phyloP scores from a whole-genome alignment of 1,140 invertebrate genomes.

The Heliconius hewitsoni region DNA sequence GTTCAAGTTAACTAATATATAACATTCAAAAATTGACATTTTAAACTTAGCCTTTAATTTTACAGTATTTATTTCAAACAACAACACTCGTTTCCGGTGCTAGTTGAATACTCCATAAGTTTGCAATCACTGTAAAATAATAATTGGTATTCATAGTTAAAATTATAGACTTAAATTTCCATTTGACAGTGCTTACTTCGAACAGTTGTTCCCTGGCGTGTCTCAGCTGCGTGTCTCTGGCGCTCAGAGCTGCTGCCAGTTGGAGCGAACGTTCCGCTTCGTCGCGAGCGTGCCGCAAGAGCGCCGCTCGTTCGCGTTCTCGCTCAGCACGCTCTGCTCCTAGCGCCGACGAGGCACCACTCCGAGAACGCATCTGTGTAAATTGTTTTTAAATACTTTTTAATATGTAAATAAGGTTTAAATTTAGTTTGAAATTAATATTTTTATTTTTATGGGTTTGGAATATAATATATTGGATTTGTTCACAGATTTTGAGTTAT shows the following conservation, averaged over 20 bases:
- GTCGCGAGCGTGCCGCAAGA: conserved; percentile 92
- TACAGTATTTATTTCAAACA: too few relatives aligned
- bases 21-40: too few relatives aligned
- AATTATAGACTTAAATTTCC: not conserved
- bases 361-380: conserved; percentile 81
- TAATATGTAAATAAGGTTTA: too few relatives aligned
- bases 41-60: too few relatives aligned
- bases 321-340: conserved; percentile 90
- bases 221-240: conserved; percentile 91
- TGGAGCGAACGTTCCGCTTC: conserved; percentile 93
- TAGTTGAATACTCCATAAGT: too few relatives aligned
- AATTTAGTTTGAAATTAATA: too few relatives aligned
- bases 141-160: not conserved
- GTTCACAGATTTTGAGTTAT: too few relatives aligned
- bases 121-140: too few relatives aligned
- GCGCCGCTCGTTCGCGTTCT: conserved; percentile 93
- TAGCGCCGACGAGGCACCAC: conserved; percentile 82
- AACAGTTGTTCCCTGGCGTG: conserved; percentile 91
- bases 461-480: too few relatives aligned
- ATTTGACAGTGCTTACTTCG: conserved; percentile 72
- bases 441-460: too few relatives aligned
- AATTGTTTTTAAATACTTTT: conserved; percentile 6
- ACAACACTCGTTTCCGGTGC: too few relatives aligned
- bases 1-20: too few relatives aligned
- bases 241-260: conserved; percentile 91